Percentiles rank a stretch among this genome's conserved stretches.
These are phyloP conservation scores for Pristionchus fissidentatus DNA, from an alignment of 2,888 invertebrate genomes.

Conservation along the genomic window DNA sequence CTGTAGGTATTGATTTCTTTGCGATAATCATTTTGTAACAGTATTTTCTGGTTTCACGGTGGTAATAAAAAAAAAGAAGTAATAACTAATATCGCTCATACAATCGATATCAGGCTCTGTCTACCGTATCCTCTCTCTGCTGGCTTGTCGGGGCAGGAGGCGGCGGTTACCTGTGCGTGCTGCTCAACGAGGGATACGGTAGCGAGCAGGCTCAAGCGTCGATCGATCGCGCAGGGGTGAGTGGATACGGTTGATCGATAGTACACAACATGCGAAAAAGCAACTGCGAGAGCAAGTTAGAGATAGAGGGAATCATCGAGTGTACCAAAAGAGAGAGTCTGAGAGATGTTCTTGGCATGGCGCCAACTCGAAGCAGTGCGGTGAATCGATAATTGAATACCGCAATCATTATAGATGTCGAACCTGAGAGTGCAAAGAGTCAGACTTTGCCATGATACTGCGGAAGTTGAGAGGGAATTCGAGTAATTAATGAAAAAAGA, in stretches of 20 bases:
- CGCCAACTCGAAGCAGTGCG: no score
- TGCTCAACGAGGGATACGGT: slow-evolving; percentile 51
- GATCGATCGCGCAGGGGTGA: slow-evolving; percentile 2
- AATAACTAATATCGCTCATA: neutral
- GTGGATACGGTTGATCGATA: neutral
- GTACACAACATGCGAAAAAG: neutral
- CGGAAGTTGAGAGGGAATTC: neutral
- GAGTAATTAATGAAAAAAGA: no score
- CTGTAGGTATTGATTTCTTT: neutral
- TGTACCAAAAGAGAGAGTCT: neutral
- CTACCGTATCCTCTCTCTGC: neutral
- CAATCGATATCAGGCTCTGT: slow-evolving; percentile 18
- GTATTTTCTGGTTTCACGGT: neutral
- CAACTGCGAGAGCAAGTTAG: neutral
- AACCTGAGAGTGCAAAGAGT: slow-evolving; percentile 30
- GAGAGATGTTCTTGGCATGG: neutral
- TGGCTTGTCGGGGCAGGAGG: slow-evolving; percentile 72
- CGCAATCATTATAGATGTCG: neutral
- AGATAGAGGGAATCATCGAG: no score
- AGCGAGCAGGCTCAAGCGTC: neutral
- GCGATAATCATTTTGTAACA: neutral
- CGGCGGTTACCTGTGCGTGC: slow-evolving; percentile 68
- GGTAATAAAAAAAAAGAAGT: neutral
- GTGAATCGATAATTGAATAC: neutral
- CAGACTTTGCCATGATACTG: neutral